Evolutionary conservation across 1,140 invertebrate species (phyloP), one percentile per base, ranked within the genome.

Genomic region (Globodera rostochiensis): DNA sequence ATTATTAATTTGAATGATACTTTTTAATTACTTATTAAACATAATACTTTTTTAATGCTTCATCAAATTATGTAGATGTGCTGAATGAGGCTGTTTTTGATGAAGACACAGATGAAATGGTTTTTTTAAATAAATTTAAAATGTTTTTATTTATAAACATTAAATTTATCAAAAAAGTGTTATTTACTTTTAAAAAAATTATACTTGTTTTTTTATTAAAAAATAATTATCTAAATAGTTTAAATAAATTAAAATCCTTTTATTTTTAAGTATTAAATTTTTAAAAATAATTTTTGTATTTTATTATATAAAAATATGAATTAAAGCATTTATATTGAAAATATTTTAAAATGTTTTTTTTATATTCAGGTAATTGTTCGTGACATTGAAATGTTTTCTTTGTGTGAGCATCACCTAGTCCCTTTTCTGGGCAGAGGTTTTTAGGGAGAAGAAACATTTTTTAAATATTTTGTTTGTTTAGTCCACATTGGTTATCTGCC

Each of bases 341-440:
- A 36, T 36, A 25, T 36, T 36, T 36, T n/a, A n/a, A 36, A 36
- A 36, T 36, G 36, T 36, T 25, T 19, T 8, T n/a, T 57, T 19
- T 25, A 57, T 25, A n/a, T 67, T 67, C 19, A 78, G 76, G 76
- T 99, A 0, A 96, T 99, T 4, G 97, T 99, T 0, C 98, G 98
- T 84, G 96, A 99, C 90, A 99, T 99, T 82, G 98, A 99, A 91
- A 98, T 99, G 96, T 99, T 99, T 90, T 98, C 96, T 57, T 94
- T 99, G 93, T 99, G 97, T 90, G 97, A 99, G 90, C 98, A 99
- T 90, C 98, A 99, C 90, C 91, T 99, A 86, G 97, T 99, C 15
- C 98, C 98, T 0, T 99, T 99, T 91, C 96, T 98, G 90, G 97
- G 98, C 64, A 98, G 98, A 90, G 57, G 57, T 60, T 60, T 15